Percentiles rank a stretch among this genome's conserved stretches.
Conservation (phyloP, 2,888 invertebrate genomes). For the Heliconius hortense region DNA sequence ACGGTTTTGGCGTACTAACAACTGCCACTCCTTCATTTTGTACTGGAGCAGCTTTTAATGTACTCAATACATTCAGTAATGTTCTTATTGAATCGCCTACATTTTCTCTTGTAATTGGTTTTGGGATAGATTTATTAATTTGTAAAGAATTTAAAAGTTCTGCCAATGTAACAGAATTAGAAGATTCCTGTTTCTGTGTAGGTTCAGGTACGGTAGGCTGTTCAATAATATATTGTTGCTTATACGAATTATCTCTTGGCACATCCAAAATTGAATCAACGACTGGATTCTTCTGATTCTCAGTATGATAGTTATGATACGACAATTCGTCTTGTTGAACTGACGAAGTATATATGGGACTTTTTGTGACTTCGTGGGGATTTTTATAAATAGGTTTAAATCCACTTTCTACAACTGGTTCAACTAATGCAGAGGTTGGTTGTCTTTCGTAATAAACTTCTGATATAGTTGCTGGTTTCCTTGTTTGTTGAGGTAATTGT, state of each 20-base stretch:
- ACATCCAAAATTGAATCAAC: conserved; percentile 48
- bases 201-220: conserved; percentile 46
- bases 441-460: conserved; percentile 72
- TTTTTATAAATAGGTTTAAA: conserved; percentile 66
- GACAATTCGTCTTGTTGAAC: conserved; percentile 48
- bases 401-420: conserved; percentile 66
- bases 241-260: conserved; percentile 47
- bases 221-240: conserved; percentile 61
- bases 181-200: conserved; percentile 50
- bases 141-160: conserved; percentile 88
- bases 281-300: conserved; percentile 51
- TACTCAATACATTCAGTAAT: conserved; percentile 87
- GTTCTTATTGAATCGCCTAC: conserved; percentile 90
- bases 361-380: conserved; percentile 51
- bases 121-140: conserved; percentile 88
- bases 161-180: conserved; percentile 59
- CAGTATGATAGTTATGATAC: conserved; percentile 48
- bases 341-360: conserved; percentile 51
- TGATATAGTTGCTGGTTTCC: conserved; percentile 57
- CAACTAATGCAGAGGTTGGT: conserved; percentile 50
- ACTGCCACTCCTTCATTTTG: conserved; percentile 65
- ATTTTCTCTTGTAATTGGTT: conserved; percentile 88
- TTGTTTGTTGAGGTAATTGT: conserved; percentile 44
- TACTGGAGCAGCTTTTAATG: conserved; percentile 80
- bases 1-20: conserved; percentile 68